Conservation (phyloP, 2,797 vertebrate genomes). For the Epinephelus awoara region DNA sequence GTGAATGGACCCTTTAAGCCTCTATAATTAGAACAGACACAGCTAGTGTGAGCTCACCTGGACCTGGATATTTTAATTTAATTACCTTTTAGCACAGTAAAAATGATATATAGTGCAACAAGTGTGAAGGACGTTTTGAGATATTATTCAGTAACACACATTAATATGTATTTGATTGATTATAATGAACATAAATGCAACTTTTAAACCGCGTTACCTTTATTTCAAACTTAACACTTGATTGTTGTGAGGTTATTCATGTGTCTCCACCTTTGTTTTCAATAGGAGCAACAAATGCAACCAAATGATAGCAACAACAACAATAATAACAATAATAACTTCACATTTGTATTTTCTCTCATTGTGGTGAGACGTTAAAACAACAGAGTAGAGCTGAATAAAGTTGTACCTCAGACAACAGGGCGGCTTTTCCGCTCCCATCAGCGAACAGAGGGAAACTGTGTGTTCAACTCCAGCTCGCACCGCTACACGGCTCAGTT, state of each 20-base stretch:
- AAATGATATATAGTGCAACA: too few relatives aligned
- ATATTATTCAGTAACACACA: not conserved
- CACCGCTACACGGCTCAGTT: not conserved
- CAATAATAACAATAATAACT: not conserved
- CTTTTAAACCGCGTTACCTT: not conserved
- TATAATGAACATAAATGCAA: not conserved
- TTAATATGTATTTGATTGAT: not conserved
- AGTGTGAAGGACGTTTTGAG: too few relatives aligned
- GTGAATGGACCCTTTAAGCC: not conserved
- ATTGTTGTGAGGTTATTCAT: too few relatives aligned
- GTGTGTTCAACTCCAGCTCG: slow-evolving; percentile 6
- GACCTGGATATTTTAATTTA: too few relatives aligned
- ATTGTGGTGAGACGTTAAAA: fast-evolving
- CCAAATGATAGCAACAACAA: not conserved
- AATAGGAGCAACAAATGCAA: not conserved
- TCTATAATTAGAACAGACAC: not conserved
- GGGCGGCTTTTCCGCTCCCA: slow-evolving; percentile 45
- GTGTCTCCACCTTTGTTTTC: not conserved
- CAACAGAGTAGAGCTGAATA: too few relatives aligned
- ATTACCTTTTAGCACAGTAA: too few relatives aligned
- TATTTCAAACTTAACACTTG: not conserved
- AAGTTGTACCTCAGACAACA: slow-evolving; percentile 21
- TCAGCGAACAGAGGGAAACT: not conserved
- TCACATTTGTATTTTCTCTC: not conserved
- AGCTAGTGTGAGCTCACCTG: too few relatives aligned